Percentiles rank a stretch among this genome's conserved stretches.
Evolutionary conservation across 1,140 invertebrate species (phyloP).

Genomic region (Aphelinus certus): DNA sequence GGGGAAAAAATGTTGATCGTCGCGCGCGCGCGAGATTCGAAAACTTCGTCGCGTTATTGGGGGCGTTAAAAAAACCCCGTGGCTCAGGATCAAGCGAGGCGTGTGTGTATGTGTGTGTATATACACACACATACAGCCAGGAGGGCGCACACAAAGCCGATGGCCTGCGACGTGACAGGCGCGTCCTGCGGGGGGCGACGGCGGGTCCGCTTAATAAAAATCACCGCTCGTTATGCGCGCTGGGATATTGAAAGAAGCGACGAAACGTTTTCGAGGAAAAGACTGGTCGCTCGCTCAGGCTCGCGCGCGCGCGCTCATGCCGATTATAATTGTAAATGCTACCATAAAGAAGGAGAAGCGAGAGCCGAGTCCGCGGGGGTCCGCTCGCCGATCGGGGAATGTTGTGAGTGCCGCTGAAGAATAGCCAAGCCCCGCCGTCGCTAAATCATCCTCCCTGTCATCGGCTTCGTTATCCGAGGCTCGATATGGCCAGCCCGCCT

Average conservation of each 20-base stretch:
- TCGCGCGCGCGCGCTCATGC: constrained; percentile 5
- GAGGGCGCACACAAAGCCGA: too few relatives aligned
- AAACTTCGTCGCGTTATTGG: too few relatives aligned
- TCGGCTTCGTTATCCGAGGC: constrained; percentile 55
- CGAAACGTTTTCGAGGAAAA: constrained; percentile 18
- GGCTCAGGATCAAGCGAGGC: too few relatives aligned
- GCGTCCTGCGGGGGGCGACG: too few relatives aligned
- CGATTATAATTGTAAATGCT: constrained; percentile 59
- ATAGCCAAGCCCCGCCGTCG: constrained; percentile 28
- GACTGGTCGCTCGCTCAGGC: not conserved
- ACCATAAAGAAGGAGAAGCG: constrained; percentile 51
- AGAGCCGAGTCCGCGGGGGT: constrained; percentile 49
- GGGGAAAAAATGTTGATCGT: too few relatives aligned
- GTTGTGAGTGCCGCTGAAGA: constrained; percentile 11
- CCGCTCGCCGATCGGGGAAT: constrained; percentile 41
- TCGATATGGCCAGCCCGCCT: too few relatives aligned
- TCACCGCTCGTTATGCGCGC: constrained; percentile 22
- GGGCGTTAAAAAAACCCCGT: too few relatives aligned
- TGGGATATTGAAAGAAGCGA: constrained; percentile 31
- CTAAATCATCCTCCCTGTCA: constrained; percentile 62
- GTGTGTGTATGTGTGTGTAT: too few relatives aligned
- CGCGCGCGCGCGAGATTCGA: too few relatives aligned
- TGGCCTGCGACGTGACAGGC: too few relatives aligned
- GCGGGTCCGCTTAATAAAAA: constrained; percentile 21
- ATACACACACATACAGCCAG: too few relatives aligned